Base-by-base conservation (phyloP, 2,113 vertebrate species). In the Nipponia nippon region DNA sequence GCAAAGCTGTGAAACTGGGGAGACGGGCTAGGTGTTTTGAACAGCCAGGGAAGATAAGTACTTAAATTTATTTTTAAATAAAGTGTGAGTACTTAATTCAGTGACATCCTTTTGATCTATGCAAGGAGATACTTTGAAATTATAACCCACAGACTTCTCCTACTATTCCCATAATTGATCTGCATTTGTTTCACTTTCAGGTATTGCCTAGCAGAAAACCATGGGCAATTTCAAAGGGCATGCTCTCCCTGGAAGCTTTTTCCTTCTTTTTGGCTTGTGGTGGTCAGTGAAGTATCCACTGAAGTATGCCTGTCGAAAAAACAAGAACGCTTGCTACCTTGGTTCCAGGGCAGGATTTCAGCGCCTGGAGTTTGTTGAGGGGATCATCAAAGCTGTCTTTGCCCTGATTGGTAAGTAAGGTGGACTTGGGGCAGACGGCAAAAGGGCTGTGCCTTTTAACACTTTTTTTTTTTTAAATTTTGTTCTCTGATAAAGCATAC, bases 211-310 rank as follows among this genome's bases (percentile, higher is more conserved):
- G 65, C 91, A 93, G 90, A 44, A 70, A 80, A 95, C 65, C 73
- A 99, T 99, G 99, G 99, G 99, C 40, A 99, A 98, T 98, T 99
- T 99, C 97, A 99, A 98, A 98, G 99, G 99, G 18, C 99, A 99
- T 34, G 99, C 98, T 4, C 97, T 99, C 22, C 99, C 99, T 44
- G 99, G 99, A 52, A 98, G 97, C 89, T 99, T 99, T 94, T 99
- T 99, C 87, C 93, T 99, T 55, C 69, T 99, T 3, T 97, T 98
- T 26, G 99, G 99, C n/a, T 89, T 99, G 44, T 99, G 99, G 99
- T 99, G 99, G 99, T 97, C 98, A 7, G 98, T 95, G 73, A 99
- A 99, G 87, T 97, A 97, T 42, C 98, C 99, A 6, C 96, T 99
- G 61, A 99, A 98, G 90, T 98, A 99, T 3, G 66, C 98, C 93